Base-by-base conservation (phyloP, 2,888 invertebrate species). In the Entomobrya multifasciata region DNA sequence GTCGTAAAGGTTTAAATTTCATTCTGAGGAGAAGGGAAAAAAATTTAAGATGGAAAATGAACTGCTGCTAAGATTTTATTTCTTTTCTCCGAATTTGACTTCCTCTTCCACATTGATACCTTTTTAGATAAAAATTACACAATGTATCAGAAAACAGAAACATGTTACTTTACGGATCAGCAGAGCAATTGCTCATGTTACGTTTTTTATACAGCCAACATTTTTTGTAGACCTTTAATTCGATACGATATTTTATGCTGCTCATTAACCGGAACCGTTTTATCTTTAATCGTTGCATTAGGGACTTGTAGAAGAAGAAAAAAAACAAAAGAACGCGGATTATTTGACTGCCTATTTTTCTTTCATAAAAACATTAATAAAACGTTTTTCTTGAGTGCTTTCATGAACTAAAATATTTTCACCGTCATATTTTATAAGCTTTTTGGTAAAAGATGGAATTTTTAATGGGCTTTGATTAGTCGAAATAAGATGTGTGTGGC, bases 21-120 rank as follows among this genome's bases (percentile, higher is more conserved):
- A 6, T 36, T 36, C 36, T 36, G 4, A 36, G n/a, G n/a, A 36
- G 8, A 36, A 36, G 36, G 8, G 8, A 36, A 8, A 36, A 36
- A 36, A 36, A 6, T 36, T 4, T 36, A 36, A 36, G 8, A 36
- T 44, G 17, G 25, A 36, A 67, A 57, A 81, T n/a, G 44, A 25
- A 52, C 44, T 57, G 8, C 8, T 8, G 36, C 20, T 11, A 10
- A 44, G 60, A 72, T 41, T 55, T 57, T 57, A 22, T 47, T 81
- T 17, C 52, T 44, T 65, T 30, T 57, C 72, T 44, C 20, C 13
- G 62, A 22, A 82, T 74, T 82, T 82, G 27, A 74, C 74, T 82
- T 83, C 62, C 82, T 57, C 27, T 82, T 74, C 67, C 65, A 83
- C 65, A 62, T 67, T 20, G 83, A 83, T 83, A 77, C 76, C 65